phyloP scores from a whole-genome alignment of 2,113 vertebrate species.

The Prolemur simus region DNA sequence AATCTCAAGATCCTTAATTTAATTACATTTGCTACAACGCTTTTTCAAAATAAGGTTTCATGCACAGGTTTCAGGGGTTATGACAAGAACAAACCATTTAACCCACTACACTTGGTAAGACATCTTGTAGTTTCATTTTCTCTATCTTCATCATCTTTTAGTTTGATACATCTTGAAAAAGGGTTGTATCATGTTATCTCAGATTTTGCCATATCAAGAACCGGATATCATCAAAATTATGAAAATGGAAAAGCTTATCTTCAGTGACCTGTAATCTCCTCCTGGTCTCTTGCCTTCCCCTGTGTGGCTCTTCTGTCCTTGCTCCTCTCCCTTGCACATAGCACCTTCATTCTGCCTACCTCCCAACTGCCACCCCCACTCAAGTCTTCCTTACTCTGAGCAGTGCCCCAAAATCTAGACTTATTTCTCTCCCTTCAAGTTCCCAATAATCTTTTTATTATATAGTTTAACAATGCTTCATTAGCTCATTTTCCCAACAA shows the following conservation, averaged over 20 bases:
- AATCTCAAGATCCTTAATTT: constrained; percentile 7
- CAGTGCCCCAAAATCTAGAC: neutral
- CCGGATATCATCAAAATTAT: neutral
- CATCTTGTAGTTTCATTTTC: constrained; percentile 1
- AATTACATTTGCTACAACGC: constrained; percentile 11
- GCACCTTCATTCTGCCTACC: neutral
- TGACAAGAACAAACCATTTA: neutral
- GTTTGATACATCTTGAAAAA: neutral
- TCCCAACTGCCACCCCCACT: neutral
- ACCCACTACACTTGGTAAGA: neutral
- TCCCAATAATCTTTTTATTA: constrained; percentile 20
- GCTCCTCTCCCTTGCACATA: neutral
- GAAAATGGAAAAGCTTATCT: neutral
- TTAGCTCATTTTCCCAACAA: constrained; percentile 1
- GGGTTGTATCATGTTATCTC: neutral
- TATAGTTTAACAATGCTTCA: neutral
- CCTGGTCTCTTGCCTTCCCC: neutral
- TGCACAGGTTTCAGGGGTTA: neutral
- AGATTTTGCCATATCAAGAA: neutral
- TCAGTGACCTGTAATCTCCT: neutral
- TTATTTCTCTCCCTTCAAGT: constrained; percentile 8
- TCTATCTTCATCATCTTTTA: neutral
- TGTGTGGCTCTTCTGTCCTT: neutral
- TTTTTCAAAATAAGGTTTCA: constrained; percentile 19
- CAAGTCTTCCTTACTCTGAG: neutral